Evolutionary conservation across 1,140 invertebrate species (phyloP), one percentile per base, ranked within the genome.

Genomic region (Dysdera silvatica): DNA sequence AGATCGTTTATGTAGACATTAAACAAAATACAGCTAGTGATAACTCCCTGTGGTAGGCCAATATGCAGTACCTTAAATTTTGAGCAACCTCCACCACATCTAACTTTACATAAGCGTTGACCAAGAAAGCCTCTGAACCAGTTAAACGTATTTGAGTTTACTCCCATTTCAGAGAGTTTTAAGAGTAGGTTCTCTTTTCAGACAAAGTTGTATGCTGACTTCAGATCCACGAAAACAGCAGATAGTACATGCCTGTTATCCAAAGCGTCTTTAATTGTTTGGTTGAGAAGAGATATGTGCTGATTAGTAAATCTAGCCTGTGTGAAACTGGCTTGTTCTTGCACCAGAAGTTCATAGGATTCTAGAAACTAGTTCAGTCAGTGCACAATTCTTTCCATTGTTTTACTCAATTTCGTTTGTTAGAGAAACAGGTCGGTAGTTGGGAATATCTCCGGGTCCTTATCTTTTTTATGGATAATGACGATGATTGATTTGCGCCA

Each of bases 301-400:
- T 54, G 33, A n/a, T 20, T 23, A 23, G 31, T 35, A 3, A n/a
- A 33, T n/a, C 33, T 54, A 4, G 33, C 23, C 3, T 35, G 20
- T 33, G n/a, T 54, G 14, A 54, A 54, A 26, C 31, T 20, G 18
- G 51, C 51, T 16, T 35, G 51, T 54, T 54, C 51, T 33, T 54
- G 31, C 8, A 35, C 1, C 8, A 53, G 4, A 5, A 20, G 10
- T 16, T 56, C 28, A 28, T 57, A 2, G 29, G 12, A 12, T 5
- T 45, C 41, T 24, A 45, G 4, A 7, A 31, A 28, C n/a, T 45
- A 57, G 0, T 24, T 55, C 2, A 41, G 14, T 26, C 35, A 26
- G 23, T 24, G 28, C 18, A 57, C 6, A 18, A 55, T 40, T 41
- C 29, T 41, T 41, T 55, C 24, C 4, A 55, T 18, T 16, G 35